Base-by-base conservation (phyloP, 2,113 vertebrate genomes). In the Serinus canaria region DNA sequence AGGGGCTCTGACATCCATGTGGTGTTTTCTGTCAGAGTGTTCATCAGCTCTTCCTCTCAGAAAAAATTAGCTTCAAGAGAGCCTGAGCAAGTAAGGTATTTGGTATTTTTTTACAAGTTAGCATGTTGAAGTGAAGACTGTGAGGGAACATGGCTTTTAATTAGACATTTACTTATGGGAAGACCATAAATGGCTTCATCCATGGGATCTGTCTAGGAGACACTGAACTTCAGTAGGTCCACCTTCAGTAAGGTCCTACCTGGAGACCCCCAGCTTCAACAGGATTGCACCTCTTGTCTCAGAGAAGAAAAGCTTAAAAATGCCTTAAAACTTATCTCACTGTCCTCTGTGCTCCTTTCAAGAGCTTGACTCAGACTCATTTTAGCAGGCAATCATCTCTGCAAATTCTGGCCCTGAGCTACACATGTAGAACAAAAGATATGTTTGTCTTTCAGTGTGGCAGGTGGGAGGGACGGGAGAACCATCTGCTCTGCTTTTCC, bases 401-500 rank as follows among this genome's bases (percentile, higher is more conserved):
- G 81, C 72, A 78, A 72, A 92, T 93, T 87, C 91, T 95, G 73
- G 89, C 94, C 89, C 64, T 81, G 92, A 93, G 94, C 91, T 94
- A 89, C 73, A 68, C 43, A 10, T 60, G 76, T 72, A 82, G 76
- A 90, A 94, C 86, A 93, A 92, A 94, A 92, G 86, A 63, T 70
- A 15, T 37, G 83, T 90, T 86, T 64, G 21, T 53, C 59, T 89
- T 63, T 59, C 76, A 56, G 83, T 28, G 83, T 37, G 55, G 86
- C 96, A 95, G 92, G 95, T 97, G 95, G 96, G 89, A 97, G 73
- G 94, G 89, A 87, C 20, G 56, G 91, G 73, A 63, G 60, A 83
- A 91, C 95, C 96, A 96, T 97, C 96, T 97, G 94, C 76, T 96
- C 83, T 87, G 89, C 76, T 93, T 87, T 81, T 89, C 92, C 96